Conservation (phyloP, 2,888 invertebrate genomes). For the Cheilosia scutellata region DNA sequence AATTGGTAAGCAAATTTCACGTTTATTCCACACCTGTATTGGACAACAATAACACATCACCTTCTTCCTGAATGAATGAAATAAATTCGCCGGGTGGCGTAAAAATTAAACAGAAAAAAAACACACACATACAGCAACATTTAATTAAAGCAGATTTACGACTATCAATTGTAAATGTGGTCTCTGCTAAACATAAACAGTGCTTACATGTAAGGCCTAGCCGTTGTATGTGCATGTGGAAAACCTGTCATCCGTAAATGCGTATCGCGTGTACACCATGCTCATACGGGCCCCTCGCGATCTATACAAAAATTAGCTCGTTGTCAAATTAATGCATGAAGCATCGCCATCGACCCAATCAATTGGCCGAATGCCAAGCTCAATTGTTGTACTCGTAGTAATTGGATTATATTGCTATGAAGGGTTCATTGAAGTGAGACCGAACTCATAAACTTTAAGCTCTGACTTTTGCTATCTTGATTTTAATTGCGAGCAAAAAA, state of each 20-base stretch:
- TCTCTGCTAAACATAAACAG: conserved; percentile 44
- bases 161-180: conserved; percentile 41
- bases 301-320: conserved; percentile 52
- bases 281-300: conserved; percentile 30
- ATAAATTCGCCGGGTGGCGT: conserved; percentile 54
- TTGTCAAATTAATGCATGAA: conserved; percentile 71
- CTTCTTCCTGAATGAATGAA: conserved; percentile 53
- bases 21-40: conserved; percentile 60
- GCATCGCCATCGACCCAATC: conserved; percentile 75
- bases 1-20: conserved; percentile 40
- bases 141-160: conserved; percentile 64
- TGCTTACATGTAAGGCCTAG: conserved; percentile 33
- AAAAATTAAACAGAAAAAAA: conserved; percentile 15
- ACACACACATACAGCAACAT: conserved; percentile 7
- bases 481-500: conserved; percentile 43
- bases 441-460: conserved; percentile 68
- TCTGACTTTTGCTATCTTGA: conserved; percentile 54
- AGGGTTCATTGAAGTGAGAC: conserved; percentile 75
- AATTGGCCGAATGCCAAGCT: conserved; percentile 74
- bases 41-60: conserved; percentile 40
- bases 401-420: conserved; percentile 71
- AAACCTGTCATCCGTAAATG: conserved; percentile 67
- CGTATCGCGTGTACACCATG: conserved; percentile 70
- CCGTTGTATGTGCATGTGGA: neutral
- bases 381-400: conserved; percentile 67